phyloP scores from a whole-genome alignment of 2,888 invertebrate genomes.

The Drosophila paranaensis region DNA sequence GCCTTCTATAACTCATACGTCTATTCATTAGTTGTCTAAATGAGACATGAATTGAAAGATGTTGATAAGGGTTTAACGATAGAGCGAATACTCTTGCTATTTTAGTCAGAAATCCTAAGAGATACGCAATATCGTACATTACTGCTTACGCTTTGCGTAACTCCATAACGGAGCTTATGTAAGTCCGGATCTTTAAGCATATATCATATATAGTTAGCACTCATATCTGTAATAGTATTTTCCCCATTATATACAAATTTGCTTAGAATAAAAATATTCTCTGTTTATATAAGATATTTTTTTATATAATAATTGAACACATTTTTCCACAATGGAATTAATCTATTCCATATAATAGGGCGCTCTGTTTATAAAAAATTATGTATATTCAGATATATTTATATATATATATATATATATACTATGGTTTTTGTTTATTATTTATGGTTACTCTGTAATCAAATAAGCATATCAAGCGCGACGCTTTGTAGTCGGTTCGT shows the following conservation, averaged over 20 bases:
- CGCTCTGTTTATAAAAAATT: background rate
- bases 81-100: background rate
- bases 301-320: background rate
- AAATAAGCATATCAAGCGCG: conserved; percentile 26
- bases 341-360: conserved; percentile 6
- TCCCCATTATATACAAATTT: background rate
- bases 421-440: conserved; percentile 31
- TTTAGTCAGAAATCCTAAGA: background rate
- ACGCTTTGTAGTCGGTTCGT: conserved; percentile 18
- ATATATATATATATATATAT: background rate
- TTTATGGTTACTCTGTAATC: conserved; percentile 21
- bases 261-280: background rate
- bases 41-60: background rate
- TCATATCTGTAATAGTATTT: background rate
- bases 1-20: conserved; percentile 10
- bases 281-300: background rate
- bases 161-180: too few relatives aligned
- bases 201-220: background rate
- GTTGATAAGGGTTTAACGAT: background rate
- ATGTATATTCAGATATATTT: background rate
- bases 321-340: conserved; percentile 1
- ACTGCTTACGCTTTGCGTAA: too few relatives aligned
- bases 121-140: background rate
- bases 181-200: too few relatives aligned
- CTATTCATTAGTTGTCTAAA: conserved; percentile 3